Conservation (phyloP, 1,140 invertebrate genomes). For the Doryteuthis pealeii region DNA sequence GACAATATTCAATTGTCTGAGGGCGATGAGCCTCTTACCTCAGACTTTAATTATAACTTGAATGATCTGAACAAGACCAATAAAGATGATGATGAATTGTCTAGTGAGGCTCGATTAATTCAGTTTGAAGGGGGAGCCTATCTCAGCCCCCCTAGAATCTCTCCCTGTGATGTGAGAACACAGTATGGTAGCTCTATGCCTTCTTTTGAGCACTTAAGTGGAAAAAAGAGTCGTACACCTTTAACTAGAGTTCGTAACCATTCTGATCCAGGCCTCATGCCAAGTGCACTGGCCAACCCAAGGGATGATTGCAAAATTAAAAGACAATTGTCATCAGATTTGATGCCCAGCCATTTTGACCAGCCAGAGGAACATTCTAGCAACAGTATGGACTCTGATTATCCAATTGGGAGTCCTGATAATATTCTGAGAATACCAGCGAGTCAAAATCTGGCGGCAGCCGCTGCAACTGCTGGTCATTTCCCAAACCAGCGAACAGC, state of each 20-base stretch:
- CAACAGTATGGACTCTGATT: neutral
- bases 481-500: too few species aligned
- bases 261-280: neutral
- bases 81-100: conserved; percentile 18
- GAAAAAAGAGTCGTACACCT: neutral
- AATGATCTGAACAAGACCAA: conserved; percentile 51
- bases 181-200: too few species aligned
- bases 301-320: neutral
- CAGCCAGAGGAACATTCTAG: neutral
- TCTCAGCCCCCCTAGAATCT: too few species aligned
- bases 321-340: neutral
- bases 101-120: too few species aligned
- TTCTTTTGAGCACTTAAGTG: too few species aligned
- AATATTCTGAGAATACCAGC: neutral
- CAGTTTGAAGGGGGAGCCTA: too few species aligned
- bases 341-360: neutral
- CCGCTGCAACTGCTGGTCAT: too few species aligned
- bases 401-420: neutral
- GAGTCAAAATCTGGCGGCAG: too few species aligned
- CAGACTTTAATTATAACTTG: conserved; percentile 53
- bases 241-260: neutral
- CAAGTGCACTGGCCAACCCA: neutral
- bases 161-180: too few species aligned
- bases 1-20: too few species aligned
- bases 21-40: conserved; percentile 23